Conservation (phyloP, 2,797 vertebrate species). For the Sebastes paucispinis region DNA sequence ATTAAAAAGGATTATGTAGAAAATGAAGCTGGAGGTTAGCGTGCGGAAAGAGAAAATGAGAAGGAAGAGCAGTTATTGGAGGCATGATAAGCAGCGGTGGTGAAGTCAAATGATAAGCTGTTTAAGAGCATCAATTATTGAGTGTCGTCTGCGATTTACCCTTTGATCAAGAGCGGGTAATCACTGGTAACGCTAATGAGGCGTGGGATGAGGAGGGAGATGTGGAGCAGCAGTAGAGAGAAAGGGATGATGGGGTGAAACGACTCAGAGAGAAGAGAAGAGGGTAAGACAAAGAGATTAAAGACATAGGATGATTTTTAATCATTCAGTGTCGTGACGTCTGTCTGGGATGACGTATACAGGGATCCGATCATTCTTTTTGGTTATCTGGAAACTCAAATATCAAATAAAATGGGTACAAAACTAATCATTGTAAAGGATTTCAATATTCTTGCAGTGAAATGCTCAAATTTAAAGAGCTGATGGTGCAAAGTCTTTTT, state of each 20-base stretch:
- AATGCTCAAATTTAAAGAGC: too few relatives aligned
- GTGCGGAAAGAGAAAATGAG: not conserved
- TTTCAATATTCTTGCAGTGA: too few relatives aligned
- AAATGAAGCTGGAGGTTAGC: not conserved
- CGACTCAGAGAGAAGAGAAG: not conserved
- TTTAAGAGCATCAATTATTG: slow-evolving; percentile 62
- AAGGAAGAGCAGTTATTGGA: not conserved
- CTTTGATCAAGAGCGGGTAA: slow-evolving; percentile 55
- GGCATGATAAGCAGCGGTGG: not conserved
- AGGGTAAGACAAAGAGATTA: not conserved
- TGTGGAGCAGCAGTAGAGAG: not conserved
- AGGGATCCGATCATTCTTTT: not conserved
- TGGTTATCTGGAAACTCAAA: not conserved
- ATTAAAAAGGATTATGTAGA: slow-evolving; percentile 13
- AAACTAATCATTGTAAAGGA: not conserved
- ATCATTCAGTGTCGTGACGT: not conserved
- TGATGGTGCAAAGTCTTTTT: not conserved
- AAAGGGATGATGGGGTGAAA: not conserved
- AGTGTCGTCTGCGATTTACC: slow-evolving; percentile 31
- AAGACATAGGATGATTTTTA: not conserved
- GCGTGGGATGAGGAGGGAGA: slow-evolving; percentile 5
- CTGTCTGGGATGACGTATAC: not conserved
- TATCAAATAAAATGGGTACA: not conserved
- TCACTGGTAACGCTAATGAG: slow-evolving; percentile 59
- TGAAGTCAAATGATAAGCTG: slow-evolving; percentile 20